Conservation (phyloP, 2,888 invertebrate genomes). For the Branchipolynoe longqiensis region DNA sequence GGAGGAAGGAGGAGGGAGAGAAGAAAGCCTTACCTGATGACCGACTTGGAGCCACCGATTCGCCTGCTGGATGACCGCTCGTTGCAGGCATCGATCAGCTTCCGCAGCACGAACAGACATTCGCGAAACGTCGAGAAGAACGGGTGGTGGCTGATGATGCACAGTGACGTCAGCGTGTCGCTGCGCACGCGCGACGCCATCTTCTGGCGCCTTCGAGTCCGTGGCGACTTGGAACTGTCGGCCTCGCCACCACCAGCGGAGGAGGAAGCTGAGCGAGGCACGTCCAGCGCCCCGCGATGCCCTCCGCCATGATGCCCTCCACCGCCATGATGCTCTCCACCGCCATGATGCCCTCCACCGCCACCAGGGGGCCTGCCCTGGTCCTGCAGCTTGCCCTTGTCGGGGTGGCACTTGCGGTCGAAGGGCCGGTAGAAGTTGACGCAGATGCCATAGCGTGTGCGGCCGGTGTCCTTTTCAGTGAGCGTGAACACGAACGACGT, state of each 20-base stretch:
- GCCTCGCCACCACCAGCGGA: constrained; percentile 65
- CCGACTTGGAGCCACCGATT: constrained; percentile 88
- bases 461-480: constrained; percentile 98
- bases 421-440: constrained; percentile 98
- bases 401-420: constrained; percentile 70
- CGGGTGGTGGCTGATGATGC: constrained; percentile 98
- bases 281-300: constrained; percentile 59
- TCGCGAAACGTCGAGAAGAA: constrained; percentile 99
- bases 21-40: constrained; percentile 87
- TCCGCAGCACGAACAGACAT: constrained; percentile 96
- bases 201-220: constrained; percentile 76
- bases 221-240: constrained; percentile 73
- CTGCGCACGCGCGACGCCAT: constrained; percentile 84
- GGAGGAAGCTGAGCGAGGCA: neutral
- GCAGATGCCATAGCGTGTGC: constrained; percentile 92
- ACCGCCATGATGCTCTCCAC: neutral
- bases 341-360: constrained; percentile 7
- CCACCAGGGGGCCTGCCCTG: constrained; percentile 16
- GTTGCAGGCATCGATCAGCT: constrained; percentile 98
- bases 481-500: constrained; percentile 98
- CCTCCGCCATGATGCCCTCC: neutral
- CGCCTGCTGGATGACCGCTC: constrained; percentile 85
- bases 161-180: constrained; percentile 97
- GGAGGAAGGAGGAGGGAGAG: neutral
- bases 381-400: neutral